Base-by-base conservation (phyloP, 2,113 vertebrate genomes). In the Fulmarus glacialis region DNA sequence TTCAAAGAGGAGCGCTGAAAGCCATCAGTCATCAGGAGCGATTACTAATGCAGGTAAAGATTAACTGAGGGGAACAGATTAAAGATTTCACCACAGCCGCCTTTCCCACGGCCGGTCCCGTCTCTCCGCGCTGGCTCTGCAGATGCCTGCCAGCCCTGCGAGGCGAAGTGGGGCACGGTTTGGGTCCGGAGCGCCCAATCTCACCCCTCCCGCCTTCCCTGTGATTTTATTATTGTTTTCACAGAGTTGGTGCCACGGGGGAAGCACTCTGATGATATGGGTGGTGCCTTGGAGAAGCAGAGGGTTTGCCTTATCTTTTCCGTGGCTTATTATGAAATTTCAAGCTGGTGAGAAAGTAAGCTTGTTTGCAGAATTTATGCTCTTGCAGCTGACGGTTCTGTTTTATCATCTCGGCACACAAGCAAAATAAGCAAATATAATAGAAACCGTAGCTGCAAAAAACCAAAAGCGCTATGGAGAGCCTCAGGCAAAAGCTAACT, bases 31-130 rank as follows among this genome's bases (percentile, higher is more conserved):
- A 12, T 0, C 5, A 5, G 2, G 40, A 80, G 36, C 0, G 1
- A 11, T 19, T 23, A 10, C 22, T 40, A 32, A 27, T 1, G 16
- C 10, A 11, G 43, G 55, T 8, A 12, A 42, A 53, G 10, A n/a
- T 71, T n/a, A 63, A 71, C 23, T 6, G 7, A 34, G 15, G n/a
- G 52, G 47, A 73, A 15, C n/a, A 12, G 59, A 59, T 34, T 8
- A 12, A 36, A 47, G 27, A 8, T 56, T 32, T 50, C 27, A 36
- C 26, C 1, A 0, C 62, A 24, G 43, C 19, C 1, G 1, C 52
- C 21, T 22, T 72, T 19, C 38, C 45, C 50, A 5, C 0, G 30
- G 58, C n/a, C 0, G 0, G 27, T 19, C 6, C 52, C 4, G 1
- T 22, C 55, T 47, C 63, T 15, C 43, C 2, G 1, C 16, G 9